Percentiles rank a stretch among this genome's conserved stretches.
Evolutionary conservation across 2,797 vertebrate species (phyloP).

Genomic region (Phyllotis vaccarum): DNA sequence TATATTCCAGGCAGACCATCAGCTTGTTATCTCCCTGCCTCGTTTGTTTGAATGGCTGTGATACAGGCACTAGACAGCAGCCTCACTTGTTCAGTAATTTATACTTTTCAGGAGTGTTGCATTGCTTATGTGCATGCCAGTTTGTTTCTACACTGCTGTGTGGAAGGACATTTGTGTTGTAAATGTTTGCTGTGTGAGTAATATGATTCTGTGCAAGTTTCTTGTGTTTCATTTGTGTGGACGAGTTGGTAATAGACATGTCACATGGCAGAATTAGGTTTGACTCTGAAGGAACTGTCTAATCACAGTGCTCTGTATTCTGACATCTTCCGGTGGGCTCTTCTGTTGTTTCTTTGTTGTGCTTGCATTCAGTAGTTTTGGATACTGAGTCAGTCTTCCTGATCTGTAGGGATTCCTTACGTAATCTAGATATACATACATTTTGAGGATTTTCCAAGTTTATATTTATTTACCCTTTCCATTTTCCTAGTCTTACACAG

Average conservation of each 20-base stretch:
- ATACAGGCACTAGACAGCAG: not conserved
- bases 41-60: not conserved
- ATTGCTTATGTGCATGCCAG: no score
- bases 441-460: conserved; percentile 3
- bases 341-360: not conserved
- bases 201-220: not conserved
- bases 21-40: not conserved
- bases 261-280: not conserved
- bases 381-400: not conserved
- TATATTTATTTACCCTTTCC: not conserved
- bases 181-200: not conserved
- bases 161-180: not conserved
- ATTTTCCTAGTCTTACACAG: not conserved
- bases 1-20: not conserved
- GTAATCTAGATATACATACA: not conserved
- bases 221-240: not conserved
- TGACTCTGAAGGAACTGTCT: not conserved
- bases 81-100: not conserved
- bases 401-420: not conserved
- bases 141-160: not conserved
- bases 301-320: not conserved
- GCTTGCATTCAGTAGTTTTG: not conserved
- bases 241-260: not conserved
- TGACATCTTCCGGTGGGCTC: not conserved
- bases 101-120: not conserved